Conservation (phyloP, 2,797 vertebrate species). For the Todus mexicanus region DNA sequence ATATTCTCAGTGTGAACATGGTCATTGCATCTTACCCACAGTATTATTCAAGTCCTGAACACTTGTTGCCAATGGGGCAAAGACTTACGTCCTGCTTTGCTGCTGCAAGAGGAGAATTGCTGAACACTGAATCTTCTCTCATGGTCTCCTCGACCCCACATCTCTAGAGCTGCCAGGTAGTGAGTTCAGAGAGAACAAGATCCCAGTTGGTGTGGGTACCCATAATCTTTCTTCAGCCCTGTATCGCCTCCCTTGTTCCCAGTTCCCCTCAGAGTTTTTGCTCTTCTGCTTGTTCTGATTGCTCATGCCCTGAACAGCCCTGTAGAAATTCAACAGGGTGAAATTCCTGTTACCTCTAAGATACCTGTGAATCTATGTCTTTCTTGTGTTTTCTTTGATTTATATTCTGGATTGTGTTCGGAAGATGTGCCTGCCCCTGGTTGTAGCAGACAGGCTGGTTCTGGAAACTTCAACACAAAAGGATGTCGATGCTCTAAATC, state of each 20-base stretch:
- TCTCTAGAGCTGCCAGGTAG: not conserved
- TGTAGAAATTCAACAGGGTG: not conserved
- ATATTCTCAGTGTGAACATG: not conserved
- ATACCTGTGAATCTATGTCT: not conserved
- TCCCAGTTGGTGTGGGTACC: not conserved
- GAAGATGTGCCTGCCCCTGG: not conserved
- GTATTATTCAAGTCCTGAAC: not conserved
- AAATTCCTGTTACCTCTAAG: not conserved
- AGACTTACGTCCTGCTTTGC: not conserved
- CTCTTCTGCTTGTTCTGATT: not conserved
- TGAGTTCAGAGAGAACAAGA: not conserved
- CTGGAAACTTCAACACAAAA: slow-evolving; percentile 44
- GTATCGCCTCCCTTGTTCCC: not conserved
- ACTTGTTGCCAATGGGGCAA: not conserved
- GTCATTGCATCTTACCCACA: not conserved
- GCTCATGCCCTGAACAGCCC: not conserved
- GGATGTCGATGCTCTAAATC: slow-evolving; percentile 17
- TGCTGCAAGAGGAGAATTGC: not conserved
- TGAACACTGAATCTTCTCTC: not conserved
- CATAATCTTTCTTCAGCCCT: not conserved
- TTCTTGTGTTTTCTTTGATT: slow-evolving; percentile 12
- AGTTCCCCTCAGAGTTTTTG: not conserved
- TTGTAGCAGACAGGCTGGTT: slow-evolving; percentile 23
- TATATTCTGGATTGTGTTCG: not conserved
- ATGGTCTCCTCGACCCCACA: accelerated